Conservation (phyloP, 2,797 vertebrate genomes). For the Tenualosa ilisha region DNA sequence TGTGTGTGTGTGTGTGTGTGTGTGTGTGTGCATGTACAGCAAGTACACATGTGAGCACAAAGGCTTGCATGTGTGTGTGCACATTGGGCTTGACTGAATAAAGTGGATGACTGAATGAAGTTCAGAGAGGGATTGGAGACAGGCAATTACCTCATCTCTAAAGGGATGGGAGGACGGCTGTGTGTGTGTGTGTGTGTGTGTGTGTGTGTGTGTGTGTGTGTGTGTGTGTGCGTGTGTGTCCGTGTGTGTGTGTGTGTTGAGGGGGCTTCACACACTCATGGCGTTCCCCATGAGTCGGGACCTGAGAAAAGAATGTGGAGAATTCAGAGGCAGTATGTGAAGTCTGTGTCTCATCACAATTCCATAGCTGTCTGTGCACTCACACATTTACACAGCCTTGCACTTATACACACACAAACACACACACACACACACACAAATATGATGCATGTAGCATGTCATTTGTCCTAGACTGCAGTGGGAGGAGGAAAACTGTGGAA, state of each 20-base stretch:
- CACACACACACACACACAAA: not conserved
- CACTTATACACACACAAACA: not conserved
- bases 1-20: not conserved
- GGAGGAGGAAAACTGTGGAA: not conserved
- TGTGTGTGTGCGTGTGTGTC: too few species aligned
- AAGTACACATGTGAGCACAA: too few species aligned
- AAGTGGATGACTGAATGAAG: not conserved
- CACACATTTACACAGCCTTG: not conserved
- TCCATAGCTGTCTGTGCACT: not conserved
- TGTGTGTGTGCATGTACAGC: too few species aligned
- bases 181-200: too few species aligned
- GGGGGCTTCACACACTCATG: slow-evolving; percentile 2
- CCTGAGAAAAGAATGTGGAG: slow-evolving; percentile 63
- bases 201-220: too few species aligned
- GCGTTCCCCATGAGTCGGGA: slow-evolving; percentile 58
- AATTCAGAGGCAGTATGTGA: slow-evolving; percentile 65
- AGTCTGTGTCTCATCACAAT: slow-evolving; percentile 51
- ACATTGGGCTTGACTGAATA: not conserved
- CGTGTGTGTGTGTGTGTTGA: not conserved
- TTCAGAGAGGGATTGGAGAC: not conserved
- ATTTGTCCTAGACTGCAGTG: slow-evolving; percentile 3
- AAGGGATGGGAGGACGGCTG: slow-evolving; percentile 32
- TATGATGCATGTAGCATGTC: not conserved
- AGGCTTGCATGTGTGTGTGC: too few species aligned
- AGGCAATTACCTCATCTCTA: slow-evolving; percentile 11